These are phyloP conservation scores for Cephus rjabovi DNA, from an alignment of 2,888 invertebrate species.

Conservation along the genomic window DNA sequence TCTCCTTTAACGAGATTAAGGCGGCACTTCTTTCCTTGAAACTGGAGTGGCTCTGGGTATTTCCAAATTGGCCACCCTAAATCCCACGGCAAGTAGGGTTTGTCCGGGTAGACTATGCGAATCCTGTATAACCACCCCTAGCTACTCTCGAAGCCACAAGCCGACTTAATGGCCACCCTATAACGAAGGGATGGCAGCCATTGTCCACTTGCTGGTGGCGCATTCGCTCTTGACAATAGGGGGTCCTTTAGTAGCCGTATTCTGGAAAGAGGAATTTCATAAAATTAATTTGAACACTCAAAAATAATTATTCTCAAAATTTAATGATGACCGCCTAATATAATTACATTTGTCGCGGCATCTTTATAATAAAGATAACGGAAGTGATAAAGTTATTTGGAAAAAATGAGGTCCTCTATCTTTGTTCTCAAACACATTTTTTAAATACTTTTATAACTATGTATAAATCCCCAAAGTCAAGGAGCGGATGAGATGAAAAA, in stretches of 20 bases:
- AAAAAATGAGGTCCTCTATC: background rate
- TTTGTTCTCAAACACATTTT: background rate
- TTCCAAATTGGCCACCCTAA: background rate
- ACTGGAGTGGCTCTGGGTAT: background rate
- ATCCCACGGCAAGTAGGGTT: background rate
- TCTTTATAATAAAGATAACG: background rate
- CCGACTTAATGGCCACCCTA: constrained; percentile 1
- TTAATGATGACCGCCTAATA: background rate
- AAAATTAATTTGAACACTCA: background rate
- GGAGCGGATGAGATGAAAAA: background rate
- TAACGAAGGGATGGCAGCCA: constrained; percentile 10
- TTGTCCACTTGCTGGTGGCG: constrained; percentile 41
- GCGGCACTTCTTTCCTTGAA: background rate
- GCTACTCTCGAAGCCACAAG: constrained; percentile 3
- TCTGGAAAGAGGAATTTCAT: background rate
- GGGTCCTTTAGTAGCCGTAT: background rate
- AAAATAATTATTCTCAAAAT: background rate
- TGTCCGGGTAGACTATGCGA: background rate
- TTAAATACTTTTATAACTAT: background rate
- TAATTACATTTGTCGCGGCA: background rate
- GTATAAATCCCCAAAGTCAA: background rate
- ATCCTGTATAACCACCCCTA: background rate
- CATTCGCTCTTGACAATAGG: constrained; percentile 18
- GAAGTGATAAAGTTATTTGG: background rate
- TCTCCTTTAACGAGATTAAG: background rate